Evolutionary conservation across 2,888 invertebrate genomes (phyloP).

Genomic region (Thymelicus acteon): DNA sequence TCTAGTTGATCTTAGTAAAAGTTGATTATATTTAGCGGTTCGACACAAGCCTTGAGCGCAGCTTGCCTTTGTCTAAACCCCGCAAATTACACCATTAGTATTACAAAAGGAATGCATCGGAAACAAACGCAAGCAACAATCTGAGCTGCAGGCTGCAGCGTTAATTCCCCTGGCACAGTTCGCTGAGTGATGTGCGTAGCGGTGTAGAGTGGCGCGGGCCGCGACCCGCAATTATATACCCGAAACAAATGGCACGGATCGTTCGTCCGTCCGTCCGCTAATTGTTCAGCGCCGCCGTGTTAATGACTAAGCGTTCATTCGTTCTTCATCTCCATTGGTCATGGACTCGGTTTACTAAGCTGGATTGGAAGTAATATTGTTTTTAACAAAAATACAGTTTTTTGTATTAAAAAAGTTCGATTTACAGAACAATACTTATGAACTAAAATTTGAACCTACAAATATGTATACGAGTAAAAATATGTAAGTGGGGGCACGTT

Average conservation of each 20-base stretch:
- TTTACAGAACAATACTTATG: too few relatives aligned
- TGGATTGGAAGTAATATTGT: too few relatives aligned
- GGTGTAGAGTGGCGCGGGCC: slow-evolving; percentile 48
- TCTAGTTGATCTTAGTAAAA: too few relatives aligned
- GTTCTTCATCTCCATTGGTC: neutral
- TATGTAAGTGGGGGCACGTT: too few relatives aligned
- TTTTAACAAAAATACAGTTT: too few relatives aligned
- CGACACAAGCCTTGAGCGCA: too few relatives aligned
- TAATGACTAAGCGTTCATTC: slow-evolving; percentile 29
- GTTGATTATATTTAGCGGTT: too few relatives aligned
- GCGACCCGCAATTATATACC: slow-evolving; percentile 76
- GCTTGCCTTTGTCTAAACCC: too few relatives aligned
- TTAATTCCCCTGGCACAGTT: slow-evolving; percentile 49
- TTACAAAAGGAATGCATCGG: neutral
- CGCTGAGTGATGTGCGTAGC: slow-evolving; percentile 60
- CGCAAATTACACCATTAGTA: too few relatives aligned
- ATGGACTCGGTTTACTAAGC: neutral
- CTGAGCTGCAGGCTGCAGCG: slow-evolving; percentile 1
- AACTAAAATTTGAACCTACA: too few relatives aligned
- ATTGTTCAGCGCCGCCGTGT: slow-evolving; percentile 61
- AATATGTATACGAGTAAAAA: too few relatives aligned
- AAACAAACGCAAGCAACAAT: slow-evolving; percentile 18
- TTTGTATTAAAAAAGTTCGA: too few relatives aligned
- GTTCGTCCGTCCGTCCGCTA: slow-evolving; percentile 57
- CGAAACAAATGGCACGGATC: slow-evolving; percentile 77